Percentiles rank a stretch among this genome's conserved stretches.
phyloP scores from a whole-genome alignment of 1,140 invertebrate species.

The Hylyphantes graminicola region DNA sequence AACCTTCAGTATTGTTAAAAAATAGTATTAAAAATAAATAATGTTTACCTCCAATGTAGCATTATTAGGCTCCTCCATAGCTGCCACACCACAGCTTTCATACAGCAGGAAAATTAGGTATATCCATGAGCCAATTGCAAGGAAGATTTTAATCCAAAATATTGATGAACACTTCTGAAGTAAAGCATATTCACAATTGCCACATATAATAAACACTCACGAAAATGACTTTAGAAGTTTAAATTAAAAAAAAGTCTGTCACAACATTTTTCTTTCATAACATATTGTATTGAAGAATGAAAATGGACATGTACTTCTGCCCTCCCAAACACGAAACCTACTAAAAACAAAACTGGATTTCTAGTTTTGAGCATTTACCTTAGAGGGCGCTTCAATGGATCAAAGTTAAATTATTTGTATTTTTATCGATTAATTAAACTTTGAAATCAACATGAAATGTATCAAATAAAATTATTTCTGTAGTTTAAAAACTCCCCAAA shows the following conservation, averaged over 20 bases:
- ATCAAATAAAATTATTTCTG: neutral
- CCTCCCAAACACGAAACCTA: constrained; percentile 1
- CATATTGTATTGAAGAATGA: neutral
- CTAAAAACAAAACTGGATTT: constrained; percentile 34
- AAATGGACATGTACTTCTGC: constrained; percentile 6
- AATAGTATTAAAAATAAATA: neutral
- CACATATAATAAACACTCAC: too few species aligned
- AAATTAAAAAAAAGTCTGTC: too few species aligned
- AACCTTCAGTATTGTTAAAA: too few species aligned
- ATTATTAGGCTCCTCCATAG: constrained; percentile 31
- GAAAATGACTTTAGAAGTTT: too few species aligned
- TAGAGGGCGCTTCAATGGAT: neutral
- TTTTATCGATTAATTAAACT: neutral
- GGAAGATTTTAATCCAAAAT: neutral
- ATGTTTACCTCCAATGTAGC: constrained; percentile 33
- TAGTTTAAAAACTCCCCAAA: neutral
- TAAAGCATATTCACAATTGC: neutral
- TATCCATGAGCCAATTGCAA: constrained; percentile 13
- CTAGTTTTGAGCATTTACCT: neutral
- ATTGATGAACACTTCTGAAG: neutral
- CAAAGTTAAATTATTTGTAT: neutral
- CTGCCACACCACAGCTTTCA: constrained; percentile 29
- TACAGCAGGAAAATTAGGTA: neutral
- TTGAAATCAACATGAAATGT: neutral
- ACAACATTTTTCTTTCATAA: too few species aligned